Evolutionary conservation across 2,797 vertebrate genomes (phyloP).

Genomic region (Synanceia verrucosa): DNA sequence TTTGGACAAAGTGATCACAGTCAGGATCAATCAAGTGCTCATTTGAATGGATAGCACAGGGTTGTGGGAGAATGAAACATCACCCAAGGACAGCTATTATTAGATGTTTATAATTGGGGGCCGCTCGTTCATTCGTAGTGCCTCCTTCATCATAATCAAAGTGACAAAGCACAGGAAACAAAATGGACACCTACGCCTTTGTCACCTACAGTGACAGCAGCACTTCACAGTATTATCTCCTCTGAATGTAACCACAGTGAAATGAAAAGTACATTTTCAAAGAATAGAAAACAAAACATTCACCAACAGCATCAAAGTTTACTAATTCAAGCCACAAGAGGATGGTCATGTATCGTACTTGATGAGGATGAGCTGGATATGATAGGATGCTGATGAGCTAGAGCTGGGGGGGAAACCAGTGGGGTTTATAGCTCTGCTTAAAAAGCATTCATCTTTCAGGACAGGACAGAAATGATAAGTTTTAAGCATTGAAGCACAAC

Average conservation of each 20-base stretch:
- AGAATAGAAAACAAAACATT: not conserved
- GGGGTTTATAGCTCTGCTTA: too few relatives aligned
- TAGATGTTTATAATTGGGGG: constrained; percentile 54
- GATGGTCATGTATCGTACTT: not conserved
- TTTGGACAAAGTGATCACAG: constrained; percentile 28
- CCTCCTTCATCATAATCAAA: constrained; percentile 57
- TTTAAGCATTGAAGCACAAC: too few relatives aligned
- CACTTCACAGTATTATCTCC: not conserved
- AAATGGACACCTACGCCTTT: constrained; percentile 27
- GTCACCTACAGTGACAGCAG: not conserved
- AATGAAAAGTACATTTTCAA: not conserved
- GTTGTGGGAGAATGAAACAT: constrained; percentile 24
- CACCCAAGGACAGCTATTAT: constrained; percentile 66
- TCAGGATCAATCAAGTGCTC: constrained; percentile 47
- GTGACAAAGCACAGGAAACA: constrained; percentile 32
- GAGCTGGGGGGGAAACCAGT: constrained; percentile 15
- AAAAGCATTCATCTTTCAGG: too few relatives aligned
- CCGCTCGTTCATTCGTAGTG: constrained; percentile 38
- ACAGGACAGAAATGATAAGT: too few relatives aligned
- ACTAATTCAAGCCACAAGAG: constrained; percentile 8
- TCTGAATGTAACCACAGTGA: not conserved
- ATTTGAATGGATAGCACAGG: constrained; percentile 49
- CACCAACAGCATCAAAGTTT: not conserved
- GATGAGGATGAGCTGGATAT: not conserved
- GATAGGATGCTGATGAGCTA: not conserved